Conservation (phyloP, 2,113 vertebrate genomes). For the Phylloscopus trochiloides region DNA sequence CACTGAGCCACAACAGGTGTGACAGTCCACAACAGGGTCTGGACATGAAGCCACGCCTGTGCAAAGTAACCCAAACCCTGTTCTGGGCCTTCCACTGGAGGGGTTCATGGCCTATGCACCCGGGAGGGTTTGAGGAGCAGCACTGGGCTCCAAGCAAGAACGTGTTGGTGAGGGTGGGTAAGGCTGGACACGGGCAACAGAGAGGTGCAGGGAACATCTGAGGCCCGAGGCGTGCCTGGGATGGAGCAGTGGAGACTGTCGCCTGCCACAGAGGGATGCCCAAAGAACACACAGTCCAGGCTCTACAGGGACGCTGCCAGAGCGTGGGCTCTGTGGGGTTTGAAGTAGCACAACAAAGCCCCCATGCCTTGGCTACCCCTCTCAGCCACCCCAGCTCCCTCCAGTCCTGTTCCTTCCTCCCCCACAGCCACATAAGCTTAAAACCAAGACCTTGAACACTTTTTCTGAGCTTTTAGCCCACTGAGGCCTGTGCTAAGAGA, state of each 20-base stretch:
- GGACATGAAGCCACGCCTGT: not conserved
- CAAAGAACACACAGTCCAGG: rapidly evolving
- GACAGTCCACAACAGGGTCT: not conserved
- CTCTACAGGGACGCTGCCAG: not conserved
- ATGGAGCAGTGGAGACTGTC: not conserved
- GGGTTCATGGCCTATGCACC: rapidly evolving
- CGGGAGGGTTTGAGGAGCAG: not conserved
- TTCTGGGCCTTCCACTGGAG: not conserved
- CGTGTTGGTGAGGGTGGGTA: not conserved
- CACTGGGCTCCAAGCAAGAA: not conserved
- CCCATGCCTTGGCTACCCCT: rapidly evolving
- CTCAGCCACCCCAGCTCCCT: rapidly evolving
- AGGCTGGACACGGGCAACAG: rapidly evolving
- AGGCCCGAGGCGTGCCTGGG: rapidly evolving
- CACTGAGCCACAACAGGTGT: not conserved
- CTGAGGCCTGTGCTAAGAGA: not conserved
- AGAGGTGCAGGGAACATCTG: not conserved
- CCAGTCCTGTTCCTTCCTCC: not conserved
- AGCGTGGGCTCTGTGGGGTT: not conserved
- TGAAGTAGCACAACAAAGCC: not conserved
- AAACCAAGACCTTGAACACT: not conserved
- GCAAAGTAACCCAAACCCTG: not conserved
- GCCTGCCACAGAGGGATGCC: not conserved
- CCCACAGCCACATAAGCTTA: not conserved
- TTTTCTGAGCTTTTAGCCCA: not conserved